Percentiles rank a stretch among this genome's conserved stretches.
Evolutionary conservation across 2,888 invertebrate species (phyloP).

Genomic region (Stomorhina lunata): DNA sequence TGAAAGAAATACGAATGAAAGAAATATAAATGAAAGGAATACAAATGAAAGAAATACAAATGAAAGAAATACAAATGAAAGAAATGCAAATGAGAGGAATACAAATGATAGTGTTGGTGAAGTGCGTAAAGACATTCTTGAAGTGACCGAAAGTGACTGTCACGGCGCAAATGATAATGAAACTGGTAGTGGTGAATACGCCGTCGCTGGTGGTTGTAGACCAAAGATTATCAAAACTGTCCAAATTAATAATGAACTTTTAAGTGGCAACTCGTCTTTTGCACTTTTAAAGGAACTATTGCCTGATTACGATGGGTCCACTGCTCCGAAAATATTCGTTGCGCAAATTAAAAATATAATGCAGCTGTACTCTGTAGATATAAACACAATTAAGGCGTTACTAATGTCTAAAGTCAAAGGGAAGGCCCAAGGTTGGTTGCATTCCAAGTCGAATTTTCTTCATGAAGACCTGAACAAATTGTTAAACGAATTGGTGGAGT

Average conservation of each 20-base stretch:
- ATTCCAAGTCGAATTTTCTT: conserved; percentile 49
- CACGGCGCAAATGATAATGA: not conserved
- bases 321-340: not conserved
- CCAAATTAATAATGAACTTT: not conserved
- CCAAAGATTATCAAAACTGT: not conserved
- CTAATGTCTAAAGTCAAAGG: conserved; percentile 6
- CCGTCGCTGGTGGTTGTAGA: not conserved
- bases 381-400: not conserved
- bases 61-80: not conserved
- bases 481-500: conserved; percentile 14
- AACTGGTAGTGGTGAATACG: not conserved
- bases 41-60: not conserved
- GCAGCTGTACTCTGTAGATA: not conserved
- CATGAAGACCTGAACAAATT: conserved; percentile 32
- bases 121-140: too few relatives aligned
- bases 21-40: not conserved
- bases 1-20: not conserved
- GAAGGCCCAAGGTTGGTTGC: conserved; percentile 54
- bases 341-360: conserved; percentile 8
- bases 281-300: conserved; percentile 11
- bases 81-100: not conserved
- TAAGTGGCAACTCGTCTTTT: not conserved
- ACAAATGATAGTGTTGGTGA: not conserved
- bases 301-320: conserved; percentile 13
- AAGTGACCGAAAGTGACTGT: too few relatives aligned